A percentile compares a stretch with the other conserved stretches of the same genome.
phyloP scores from a whole-genome alignment of 1,140 invertebrate species.

The Melitaea cinxia region DNA sequence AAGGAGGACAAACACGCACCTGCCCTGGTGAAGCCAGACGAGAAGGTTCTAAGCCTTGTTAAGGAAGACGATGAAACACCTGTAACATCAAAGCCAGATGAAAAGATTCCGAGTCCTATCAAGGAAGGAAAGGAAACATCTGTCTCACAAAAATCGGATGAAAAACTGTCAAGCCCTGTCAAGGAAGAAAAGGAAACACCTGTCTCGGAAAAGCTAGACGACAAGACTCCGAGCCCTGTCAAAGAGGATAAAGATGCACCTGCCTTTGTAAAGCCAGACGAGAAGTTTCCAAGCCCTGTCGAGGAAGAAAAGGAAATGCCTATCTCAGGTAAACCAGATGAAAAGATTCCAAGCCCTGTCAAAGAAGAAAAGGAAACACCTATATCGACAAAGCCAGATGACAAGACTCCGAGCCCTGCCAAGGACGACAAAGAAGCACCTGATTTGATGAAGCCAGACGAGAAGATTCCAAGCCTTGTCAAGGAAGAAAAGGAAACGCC shows the following conservation, averaged over 20 bases:
- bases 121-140: background rate
- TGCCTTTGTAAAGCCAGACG: background rate
- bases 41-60: background rate
- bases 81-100: background rate
- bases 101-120: constrained; percentile 8
- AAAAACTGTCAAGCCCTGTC: constrained; percentile 15
- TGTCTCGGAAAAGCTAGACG: background rate
- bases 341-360: background rate
- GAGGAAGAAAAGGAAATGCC: background rate
- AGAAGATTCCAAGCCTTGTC: background rate
- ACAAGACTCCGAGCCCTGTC: constrained; percentile 16
- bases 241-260: background rate
- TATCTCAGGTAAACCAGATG: background rate
- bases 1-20: background rate
- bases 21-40: background rate
- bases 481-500: background rate
- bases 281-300: constrained; percentile 11
- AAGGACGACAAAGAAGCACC: background rate
- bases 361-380: background rate
- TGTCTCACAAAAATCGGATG: background rate
- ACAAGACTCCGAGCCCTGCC: background rate
- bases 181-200: background rate
- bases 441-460: background rate
- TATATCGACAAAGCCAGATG: background rate
- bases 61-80: background rate